These are phyloP conservation scores for Drosophila birchii DNA, from an alignment of 2,888 invertebrate species.

Conservation along the genomic window DNA sequence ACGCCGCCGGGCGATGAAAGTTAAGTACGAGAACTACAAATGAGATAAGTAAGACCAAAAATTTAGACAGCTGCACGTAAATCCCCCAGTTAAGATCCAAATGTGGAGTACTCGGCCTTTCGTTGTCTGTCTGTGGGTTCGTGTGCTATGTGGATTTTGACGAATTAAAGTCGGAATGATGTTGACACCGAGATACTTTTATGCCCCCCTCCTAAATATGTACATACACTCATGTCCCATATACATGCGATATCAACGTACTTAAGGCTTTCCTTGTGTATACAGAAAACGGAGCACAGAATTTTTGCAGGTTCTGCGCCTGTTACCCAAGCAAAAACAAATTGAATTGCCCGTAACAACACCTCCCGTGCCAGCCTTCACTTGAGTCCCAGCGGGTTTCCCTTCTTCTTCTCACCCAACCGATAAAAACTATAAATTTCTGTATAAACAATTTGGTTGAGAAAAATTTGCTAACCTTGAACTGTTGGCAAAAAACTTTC, in stretches of 20 bases:
- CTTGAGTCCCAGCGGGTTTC: background rate
- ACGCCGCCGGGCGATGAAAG: slow-evolving; percentile 37
- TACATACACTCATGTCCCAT: slow-evolving; percentile 5
- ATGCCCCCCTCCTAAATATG: slow-evolving; percentile 21
- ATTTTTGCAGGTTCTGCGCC: slow-evolving; percentile 51
- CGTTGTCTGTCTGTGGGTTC: slow-evolving; percentile 23
- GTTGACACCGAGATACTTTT: slow-evolving; percentile 13
- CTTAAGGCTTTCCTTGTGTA: slow-evolving; percentile 32
- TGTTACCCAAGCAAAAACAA: slow-evolving; percentile 59
- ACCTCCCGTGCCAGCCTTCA: background rate
- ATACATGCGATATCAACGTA: slow-evolving; percentile 31
- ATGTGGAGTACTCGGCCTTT: slow-evolving; percentile 19
- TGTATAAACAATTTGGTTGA: slow-evolving; percentile 37
- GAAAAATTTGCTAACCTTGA: slow-evolving; percentile 67
- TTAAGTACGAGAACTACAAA: slow-evolving; percentile 15
- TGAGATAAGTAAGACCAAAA: slow-evolving; percentile 21
- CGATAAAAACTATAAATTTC: slow-evolving; percentile 23
- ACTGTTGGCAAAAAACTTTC: slow-evolving; percentile 77
- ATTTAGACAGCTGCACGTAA: slow-evolving; percentile 41
- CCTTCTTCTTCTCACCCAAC: background rate
- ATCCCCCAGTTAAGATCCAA: slow-evolving; percentile 6
- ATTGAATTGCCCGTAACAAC: slow-evolving; percentile 13
- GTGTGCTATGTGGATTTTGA: slow-evolving; percentile 55
- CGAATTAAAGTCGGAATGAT: slow-evolving; percentile 44
- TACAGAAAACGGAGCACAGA: slow-evolving; percentile 39